Conservation (phyloP, 37 sponge, comb jelly and placozoan species). For the Agelas oroides region DNA sequence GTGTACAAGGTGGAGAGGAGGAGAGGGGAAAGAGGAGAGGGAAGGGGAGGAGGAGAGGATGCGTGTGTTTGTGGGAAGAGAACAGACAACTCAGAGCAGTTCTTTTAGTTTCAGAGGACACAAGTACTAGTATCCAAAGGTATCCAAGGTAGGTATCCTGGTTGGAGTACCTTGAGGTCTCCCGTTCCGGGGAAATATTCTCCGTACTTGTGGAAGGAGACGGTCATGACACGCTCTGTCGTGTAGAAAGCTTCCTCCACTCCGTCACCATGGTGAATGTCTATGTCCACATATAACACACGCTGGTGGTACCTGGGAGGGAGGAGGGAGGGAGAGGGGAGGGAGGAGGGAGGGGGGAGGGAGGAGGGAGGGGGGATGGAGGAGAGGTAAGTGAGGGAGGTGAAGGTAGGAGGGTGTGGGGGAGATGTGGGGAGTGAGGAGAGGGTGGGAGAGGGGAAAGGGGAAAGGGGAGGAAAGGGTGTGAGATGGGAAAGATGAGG, state of each 20-base stretch:
- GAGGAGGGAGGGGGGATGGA: not conserved
- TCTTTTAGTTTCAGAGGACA: too few species aligned
- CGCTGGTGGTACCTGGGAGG: constrained; percentile 93
- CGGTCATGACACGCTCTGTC: constrained; percentile 99
- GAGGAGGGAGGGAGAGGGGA: not conserved
- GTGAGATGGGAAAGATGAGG: too few species aligned
- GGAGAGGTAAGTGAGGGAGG: not conserved
- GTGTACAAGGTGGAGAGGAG: too few species aligned
- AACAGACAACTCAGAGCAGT: too few species aligned
- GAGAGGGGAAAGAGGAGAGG: not conserved
- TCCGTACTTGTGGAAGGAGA: constrained; percentile 99
- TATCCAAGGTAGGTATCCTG: not conserved
- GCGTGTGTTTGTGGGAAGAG: too few species aligned
- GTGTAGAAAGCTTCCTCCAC: constrained; percentile 99
- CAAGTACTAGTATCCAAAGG: not conserved
- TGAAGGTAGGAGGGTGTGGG: too few species aligned
- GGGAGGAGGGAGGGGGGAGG: not conserved
- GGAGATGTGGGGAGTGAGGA: too few species aligned
- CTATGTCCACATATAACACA: constrained; percentile 98
- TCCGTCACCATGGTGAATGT: constrained; percentile 99
- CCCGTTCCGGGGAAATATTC: constrained; percentile 99
- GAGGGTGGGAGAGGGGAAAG: too few species aligned
- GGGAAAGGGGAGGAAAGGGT: too few species aligned
- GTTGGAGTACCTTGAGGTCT: constrained; percentile 77
- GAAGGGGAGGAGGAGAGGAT: not conserved